These are phyloP conservation scores for Malurus melanocephalus DNA, from an alignment of 2,113 vertebrate species.

Conservation along the genomic window DNA sequence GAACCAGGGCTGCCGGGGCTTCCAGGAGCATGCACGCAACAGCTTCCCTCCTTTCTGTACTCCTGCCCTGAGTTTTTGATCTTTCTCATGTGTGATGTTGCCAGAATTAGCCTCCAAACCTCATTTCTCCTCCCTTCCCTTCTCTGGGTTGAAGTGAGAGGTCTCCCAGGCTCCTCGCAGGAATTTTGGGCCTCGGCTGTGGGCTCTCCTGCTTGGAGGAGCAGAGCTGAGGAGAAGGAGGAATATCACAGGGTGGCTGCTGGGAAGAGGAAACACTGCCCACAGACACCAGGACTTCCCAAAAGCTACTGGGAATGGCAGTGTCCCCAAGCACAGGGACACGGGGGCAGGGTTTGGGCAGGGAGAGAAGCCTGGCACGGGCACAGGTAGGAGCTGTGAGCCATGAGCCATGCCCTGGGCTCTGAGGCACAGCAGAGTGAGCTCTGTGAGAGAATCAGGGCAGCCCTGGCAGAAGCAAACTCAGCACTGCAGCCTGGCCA, in stretches of 20 bases:
- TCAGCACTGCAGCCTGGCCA: neutral
- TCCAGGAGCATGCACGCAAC: constrained; percentile 50
- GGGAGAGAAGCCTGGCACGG: neutral
- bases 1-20: neutral
- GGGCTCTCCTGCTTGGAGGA: neutral
- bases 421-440: neutral
- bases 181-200: neutral
- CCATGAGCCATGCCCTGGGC: neutral
- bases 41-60: constrained; percentile 41
- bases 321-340: neutral
- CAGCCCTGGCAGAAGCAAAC: neutral
- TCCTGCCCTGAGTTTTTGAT: constrained; percentile 27
- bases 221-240: neutral
- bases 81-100: neutral
- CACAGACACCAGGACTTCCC: neutral
- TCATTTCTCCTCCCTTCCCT: constrained; percentile 10
- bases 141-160: neutral
- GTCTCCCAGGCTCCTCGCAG: neutral
- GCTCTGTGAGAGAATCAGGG: neutral
- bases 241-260: neutral
- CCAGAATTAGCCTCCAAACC: constrained; percentile 45
- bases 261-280: neutral
- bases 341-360: neutral
- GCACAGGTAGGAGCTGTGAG: neutral
- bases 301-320: neutral